These are phyloP conservation scores for Lethenteron camtschaticum DNA, from an alignment of 2,113 vertebrate species.

Conservation along the genomic window DNA sequence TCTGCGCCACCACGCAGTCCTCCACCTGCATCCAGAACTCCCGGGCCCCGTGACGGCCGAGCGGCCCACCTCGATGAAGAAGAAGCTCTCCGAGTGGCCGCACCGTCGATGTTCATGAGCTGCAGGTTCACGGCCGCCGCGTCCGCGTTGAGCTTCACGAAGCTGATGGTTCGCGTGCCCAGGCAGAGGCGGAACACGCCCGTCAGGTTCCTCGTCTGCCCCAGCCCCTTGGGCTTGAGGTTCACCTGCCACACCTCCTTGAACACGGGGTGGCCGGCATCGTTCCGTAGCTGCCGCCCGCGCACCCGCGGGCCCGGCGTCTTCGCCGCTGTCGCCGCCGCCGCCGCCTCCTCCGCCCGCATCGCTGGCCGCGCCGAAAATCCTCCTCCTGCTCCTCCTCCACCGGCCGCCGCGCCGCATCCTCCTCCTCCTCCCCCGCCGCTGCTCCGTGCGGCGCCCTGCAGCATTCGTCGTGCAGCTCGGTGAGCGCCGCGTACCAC, in stretches of 20 bases:
- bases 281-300: conserved; percentile 24
- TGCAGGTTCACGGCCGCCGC: conserved; percentile 59
- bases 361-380: conserved; percentile 14
- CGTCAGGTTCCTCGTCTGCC: conserved; percentile 60
- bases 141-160: conserved; percentile 60
- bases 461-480: conserved; percentile 17
- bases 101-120: conserved; percentile 63
- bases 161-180: conserved; percentile 59
- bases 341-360: conserved; percentile 13
- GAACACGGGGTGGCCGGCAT: conserved; percentile 39
- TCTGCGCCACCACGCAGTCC: conserved; percentile 58
- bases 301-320: conserved; percentile 9
- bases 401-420: no score
- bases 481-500: conserved; percentile 54
- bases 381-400: conserved; percentile 9
- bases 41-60: conserved; percentile 49
- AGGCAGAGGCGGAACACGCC: conserved; percentile 69
- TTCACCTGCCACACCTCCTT: conserved; percentile 76
- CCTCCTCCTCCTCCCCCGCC: no score
- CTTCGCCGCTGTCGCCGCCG: conserved; percentile 15
- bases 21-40: conserved; percentile 84
- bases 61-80: conserved; percentile 65
- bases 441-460: no score
- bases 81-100: conserved; percentile 63
- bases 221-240: conserved; percentile 60